Base-by-base conservation (phyloP, 2,113 vertebrate species). In the Tauraco erythrolophus region DNA sequence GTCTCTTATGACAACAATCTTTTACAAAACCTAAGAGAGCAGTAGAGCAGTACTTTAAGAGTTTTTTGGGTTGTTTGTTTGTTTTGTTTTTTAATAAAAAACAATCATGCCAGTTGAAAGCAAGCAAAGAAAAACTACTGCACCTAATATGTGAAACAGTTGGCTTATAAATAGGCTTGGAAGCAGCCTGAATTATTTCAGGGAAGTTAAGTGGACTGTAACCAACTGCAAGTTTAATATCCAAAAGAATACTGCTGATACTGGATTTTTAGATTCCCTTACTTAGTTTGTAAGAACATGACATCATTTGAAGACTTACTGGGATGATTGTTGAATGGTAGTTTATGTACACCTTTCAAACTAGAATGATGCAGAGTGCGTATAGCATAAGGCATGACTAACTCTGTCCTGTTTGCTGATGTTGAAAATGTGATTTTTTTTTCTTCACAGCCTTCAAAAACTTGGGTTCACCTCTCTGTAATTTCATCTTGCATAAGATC, bases 101-200 rank as follows among this genome's bases (percentile, higher is more conserved):
- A 1, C 22, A 94, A 2, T 14, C 39, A 54, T 91, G 86, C 86
- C 90, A 97, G 41, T 45, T 88, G 41, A 95, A 96, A 95, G 89
- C 56, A 84, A 92, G 53, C 4, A 21, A 89, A 31, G 8, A 91
- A 94, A 76, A 97, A 62, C 35, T 62, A 21, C 79, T 88, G 22
- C 81, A 86, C 35, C 84, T 88, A 80, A 88, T 96, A 96, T 83
- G 88, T 93, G 91, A 95, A 98, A 83, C 76, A 60, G 65, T 93
- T 96, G 84, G 83, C 94, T 93, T 94, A 89, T 72, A 93, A 81
- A 94, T 33, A 89, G 89, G 7, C 86, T 97, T 98, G 97, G 96
- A 98, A 98, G 58, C 25, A 95, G 71, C 14, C 3, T 93, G 91
- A 97, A 71, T 97, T 96, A 97, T 92, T 98, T 98, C 98, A 98